phyloP scores from a whole-genome alignment of 2,797 vertebrate species.

The Iguana delicatissima region DNA sequence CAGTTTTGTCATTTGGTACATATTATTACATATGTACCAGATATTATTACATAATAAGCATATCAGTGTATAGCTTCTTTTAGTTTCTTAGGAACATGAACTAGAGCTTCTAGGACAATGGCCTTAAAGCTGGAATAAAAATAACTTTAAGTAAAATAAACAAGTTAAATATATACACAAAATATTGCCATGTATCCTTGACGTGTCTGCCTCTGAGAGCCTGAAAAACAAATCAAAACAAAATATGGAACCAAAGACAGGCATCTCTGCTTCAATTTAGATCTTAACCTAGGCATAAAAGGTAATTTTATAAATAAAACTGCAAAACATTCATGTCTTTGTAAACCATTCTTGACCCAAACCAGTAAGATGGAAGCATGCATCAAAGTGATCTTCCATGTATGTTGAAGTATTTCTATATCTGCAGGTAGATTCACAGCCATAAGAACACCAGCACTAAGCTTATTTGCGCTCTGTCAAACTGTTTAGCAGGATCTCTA shows the following conservation, averaged over 20 bases:
- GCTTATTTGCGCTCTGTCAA: not conserved
- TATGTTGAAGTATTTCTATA: not conserved
- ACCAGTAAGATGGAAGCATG: not conserved
- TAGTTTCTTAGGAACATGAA: no score
- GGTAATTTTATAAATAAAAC: no score
- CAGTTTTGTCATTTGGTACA: no score
- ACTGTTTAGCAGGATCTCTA: not conserved
- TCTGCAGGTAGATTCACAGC: not conserved
- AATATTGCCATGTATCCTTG: not conserved
- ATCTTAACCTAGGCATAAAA: not conserved
- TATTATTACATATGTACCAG: no score
- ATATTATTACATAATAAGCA: no score
- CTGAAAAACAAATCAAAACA: not conserved
- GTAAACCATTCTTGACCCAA: not conserved
- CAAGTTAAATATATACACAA: not conserved
- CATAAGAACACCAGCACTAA: not conserved
- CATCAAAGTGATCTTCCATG: not conserved
- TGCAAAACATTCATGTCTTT: not conserved
- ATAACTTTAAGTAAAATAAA: not conserved
- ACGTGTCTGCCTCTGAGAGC: not conserved
- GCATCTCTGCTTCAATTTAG: not conserved
- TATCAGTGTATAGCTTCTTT: no score
- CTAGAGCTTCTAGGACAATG: no score
- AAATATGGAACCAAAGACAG: not conserved
- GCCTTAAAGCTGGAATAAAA: no score